These are phyloP conservation scores for Rhagium mordax DNA, from an alignment of 2,888 invertebrate species.

Conservation along the genomic window DNA sequence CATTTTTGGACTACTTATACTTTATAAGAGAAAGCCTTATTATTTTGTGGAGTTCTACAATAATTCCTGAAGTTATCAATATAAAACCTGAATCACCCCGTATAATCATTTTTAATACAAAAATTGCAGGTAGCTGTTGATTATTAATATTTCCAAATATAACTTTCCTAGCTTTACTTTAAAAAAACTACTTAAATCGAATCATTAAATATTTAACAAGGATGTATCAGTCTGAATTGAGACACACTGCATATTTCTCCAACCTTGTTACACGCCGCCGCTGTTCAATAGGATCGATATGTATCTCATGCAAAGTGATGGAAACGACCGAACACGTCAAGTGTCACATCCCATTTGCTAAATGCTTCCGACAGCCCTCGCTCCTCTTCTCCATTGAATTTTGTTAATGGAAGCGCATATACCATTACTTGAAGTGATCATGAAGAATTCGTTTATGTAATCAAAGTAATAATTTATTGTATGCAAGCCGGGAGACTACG, in stretches of 20 bases:
- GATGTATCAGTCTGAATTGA: too few species aligned
- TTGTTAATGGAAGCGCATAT: slow-evolving; percentile 30
- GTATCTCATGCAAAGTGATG: slow-evolving; percentile 36
- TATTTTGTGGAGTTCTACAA: too few species aligned
- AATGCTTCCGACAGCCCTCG: slow-evolving; percentile 37
- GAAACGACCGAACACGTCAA: slow-evolving; percentile 37
- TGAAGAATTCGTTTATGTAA: background rate
- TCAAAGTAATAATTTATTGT: background rate
- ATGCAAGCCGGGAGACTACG: background rate
- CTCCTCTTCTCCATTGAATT: slow-evolving; percentile 30
- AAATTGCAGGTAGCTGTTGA: too few species aligned
- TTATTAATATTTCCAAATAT: too few species aligned
- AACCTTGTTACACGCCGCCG: slow-evolving; percentile 10
- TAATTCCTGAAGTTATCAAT: too few species aligned
- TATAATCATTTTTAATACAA: too few species aligned
- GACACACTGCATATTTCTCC: background rate
- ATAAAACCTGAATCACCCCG: too few species aligned
- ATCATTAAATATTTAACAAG: too few species aligned
- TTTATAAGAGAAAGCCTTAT: too few species aligned
- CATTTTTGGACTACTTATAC: too few species aligned
- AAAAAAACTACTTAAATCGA: too few species aligned
- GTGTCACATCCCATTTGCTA: slow-evolving; percentile 44
- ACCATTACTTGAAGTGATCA: slow-evolving; percentile 16
- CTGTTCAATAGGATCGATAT: slow-evolving; percentile 33
- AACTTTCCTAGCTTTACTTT: too few species aligned